Base-by-base conservation (phyloP, 2,888 invertebrate genomes). In the Thymelicus sylvestris region DNA sequence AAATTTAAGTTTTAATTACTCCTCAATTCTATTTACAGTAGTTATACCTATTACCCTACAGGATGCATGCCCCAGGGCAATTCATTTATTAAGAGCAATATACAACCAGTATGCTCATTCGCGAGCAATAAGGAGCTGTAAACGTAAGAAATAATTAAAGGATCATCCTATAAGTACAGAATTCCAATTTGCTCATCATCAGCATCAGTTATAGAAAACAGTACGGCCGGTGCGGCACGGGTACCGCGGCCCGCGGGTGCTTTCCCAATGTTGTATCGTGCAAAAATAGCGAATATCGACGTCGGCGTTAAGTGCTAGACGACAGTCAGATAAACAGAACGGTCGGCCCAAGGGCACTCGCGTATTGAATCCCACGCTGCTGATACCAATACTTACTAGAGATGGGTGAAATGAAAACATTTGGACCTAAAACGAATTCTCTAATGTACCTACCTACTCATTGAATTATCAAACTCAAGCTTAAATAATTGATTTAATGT, bases 281-380 rank as follows among this genome's bases (percentile, higher is more conserved):
- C 89, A 86, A 89, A 92, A 92, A 92, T 93, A 92, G 89, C 89
- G 77, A 84, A 85, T 87, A 90, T 91, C 88, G 88, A 90, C 88
- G 87, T 83, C 82, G 85, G 88, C 84, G 86, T 83, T 91, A 93
- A 93, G 93, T 93, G 93, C 87, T 92, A 90, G 88, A 91, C 87
- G 93, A 92, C 92, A 92, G 90, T 88, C 86, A 85, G 82, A 88
- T 93, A 93, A 93, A 93, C 93, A 93, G 80, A 79, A 77, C 80
- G 82, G 82, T 80, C 74, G 72, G 80, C 84, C 89, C 91, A 92
- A 92, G 92, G 92, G 84, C 90, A 81, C 72, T 72, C 78, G 79
- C 78, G 81, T 86, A 88, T 87, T 87, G 83, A 85, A 84, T 77
- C 86, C 85, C 84, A 84, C 85, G 82, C 83, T 73, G 15, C 72